These are phyloP conservation scores for Heteromyza rotundicornis DNA, from an alignment of 2,888 invertebrate species.

Conservation along the genomic window DNA sequence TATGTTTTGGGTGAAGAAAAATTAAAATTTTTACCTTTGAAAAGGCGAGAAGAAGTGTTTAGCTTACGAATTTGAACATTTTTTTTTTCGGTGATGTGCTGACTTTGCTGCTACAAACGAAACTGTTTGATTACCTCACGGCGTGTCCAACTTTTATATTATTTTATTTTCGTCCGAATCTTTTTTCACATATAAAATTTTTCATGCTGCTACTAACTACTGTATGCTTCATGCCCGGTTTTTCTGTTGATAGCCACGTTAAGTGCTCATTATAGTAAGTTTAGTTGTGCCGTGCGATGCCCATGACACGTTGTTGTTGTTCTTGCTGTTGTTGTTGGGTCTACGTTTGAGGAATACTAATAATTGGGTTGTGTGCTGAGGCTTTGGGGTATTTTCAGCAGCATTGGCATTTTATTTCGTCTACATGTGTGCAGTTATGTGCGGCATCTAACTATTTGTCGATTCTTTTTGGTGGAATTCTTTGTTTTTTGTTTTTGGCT, in stretches of 20 bases:
- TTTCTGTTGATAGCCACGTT: slow-evolving; percentile 17
- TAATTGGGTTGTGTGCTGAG: no score
- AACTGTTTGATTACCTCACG: background rate
- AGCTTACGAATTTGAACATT: slow-evolving; percentile 38
- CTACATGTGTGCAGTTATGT: no score
- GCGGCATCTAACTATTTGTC: no score
- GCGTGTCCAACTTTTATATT: background rate
- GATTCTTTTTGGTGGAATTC: no score
- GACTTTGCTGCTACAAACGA: slow-evolving; percentile 13
- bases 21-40: background rate
- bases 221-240: background rate
- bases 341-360: slow-evolving; percentile 5
- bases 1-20: slow-evolving; percentile 5
- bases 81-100: slow-evolving; percentile 16
- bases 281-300: background rate
- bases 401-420: no score
- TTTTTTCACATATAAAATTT: no score
- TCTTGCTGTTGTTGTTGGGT: no score
- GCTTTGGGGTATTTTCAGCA: background rate
- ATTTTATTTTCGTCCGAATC: background rate
- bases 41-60: no score
- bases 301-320: slow-evolving; percentile 3
- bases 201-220: slow-evolving; percentile 14
- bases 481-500: no score
- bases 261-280: slow-evolving; percentile 19